These are phyloP conservation scores for Trogon surrucura DNA, from an alignment of 2,113 vertebrate species.

Conservation along the genomic window DNA sequence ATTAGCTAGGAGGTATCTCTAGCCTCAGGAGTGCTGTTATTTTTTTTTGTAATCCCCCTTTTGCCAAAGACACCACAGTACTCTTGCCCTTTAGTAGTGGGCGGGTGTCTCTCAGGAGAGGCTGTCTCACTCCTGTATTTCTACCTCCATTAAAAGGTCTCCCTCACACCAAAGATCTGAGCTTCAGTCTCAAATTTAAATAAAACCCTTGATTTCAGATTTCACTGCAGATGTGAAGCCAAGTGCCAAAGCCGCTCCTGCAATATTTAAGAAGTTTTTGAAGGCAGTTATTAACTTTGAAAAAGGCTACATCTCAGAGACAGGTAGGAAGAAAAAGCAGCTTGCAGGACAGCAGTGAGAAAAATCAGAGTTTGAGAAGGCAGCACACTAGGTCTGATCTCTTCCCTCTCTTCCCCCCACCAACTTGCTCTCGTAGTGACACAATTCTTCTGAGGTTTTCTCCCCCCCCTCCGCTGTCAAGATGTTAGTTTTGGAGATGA, in stretches of 20 bases:
- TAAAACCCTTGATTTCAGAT: background rate
- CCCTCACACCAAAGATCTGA: background rate
- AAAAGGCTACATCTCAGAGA: background rate
- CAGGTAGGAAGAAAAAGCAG: background rate
- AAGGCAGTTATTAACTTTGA: background rate
- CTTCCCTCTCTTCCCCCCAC: background rate
- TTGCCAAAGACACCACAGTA: background rate
- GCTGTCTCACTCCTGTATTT: background rate
- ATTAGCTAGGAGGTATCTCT: background rate
- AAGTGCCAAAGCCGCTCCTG: background rate
- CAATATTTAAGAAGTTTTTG: background rate
- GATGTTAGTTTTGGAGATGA: background rate
- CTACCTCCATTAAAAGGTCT: background rate
- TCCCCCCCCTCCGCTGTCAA: background rate
- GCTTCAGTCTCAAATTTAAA: background rate
- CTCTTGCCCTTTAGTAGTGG: background rate
- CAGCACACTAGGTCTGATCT: background rate
- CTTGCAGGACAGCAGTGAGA: background rate
- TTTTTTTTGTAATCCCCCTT: background rate
- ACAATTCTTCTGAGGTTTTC: background rate
- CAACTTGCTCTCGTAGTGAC: background rate
- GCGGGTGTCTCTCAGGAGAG: background rate
- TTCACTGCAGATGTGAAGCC: background rate
- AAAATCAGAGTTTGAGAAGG: background rate
- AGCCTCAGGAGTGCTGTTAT: fast-evolving